Conservation (phyloP, 2,113 vertebrate species). For the Pardalotus punctatus region DNA sequence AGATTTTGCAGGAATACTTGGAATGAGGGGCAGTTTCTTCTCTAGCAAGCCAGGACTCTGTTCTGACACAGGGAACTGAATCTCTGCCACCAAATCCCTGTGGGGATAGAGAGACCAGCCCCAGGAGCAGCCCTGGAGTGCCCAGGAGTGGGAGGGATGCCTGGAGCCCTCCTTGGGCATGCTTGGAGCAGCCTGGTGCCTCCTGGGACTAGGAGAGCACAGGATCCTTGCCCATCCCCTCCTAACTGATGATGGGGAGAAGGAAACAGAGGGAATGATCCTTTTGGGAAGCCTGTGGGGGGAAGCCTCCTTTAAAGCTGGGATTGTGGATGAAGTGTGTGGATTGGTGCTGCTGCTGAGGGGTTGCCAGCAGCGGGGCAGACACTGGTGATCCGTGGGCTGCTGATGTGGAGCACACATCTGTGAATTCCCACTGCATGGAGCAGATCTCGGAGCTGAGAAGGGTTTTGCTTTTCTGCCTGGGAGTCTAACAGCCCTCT, state of each 20-base stretch:
- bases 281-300: neutral
- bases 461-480: neutral
- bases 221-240: neutral
- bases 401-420: fast-evolving
- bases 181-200: neutral
- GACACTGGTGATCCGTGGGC: fast-evolving
- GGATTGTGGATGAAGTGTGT: neutral
- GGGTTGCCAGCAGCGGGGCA: neutral
- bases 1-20: neutral
- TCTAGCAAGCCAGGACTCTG: neutral
- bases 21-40: neutral
- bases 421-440: fast-evolving
- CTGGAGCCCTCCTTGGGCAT: too few species aligned
- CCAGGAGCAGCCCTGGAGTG: neutral
- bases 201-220: neutral
- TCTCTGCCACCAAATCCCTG: neutral
- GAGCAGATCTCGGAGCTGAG: neutral
- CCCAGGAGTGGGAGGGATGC: neutral
- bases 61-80: neutral
- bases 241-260: neutral
- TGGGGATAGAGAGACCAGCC: neutral
- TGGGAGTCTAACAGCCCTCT: fast-evolving
- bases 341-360: neutral
- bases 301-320: neutral
- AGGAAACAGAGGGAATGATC: neutral